A percentile compares a stretch with the other conserved stretches of the same genome.
Evolutionary conservation across 2,113 vertebrate genomes (phyloP).

Genomic region (Sprattus sprattus): DNA sequence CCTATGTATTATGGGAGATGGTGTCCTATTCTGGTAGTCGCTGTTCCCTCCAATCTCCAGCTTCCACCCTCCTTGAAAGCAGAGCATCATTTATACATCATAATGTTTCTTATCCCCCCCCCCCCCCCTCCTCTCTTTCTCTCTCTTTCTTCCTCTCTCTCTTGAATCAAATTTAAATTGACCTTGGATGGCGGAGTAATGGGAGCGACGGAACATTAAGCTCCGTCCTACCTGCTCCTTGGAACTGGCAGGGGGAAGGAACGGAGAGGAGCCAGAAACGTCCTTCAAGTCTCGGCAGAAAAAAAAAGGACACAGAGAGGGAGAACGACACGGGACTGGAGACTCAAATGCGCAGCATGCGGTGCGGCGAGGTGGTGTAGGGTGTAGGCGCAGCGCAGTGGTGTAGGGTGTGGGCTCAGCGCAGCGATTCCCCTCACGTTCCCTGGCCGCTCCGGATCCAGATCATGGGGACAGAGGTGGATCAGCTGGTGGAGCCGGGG

Average conservation of each 20-base stretch:
- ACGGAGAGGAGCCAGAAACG: not conserved
- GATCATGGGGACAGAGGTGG: constrained; percentile 6
- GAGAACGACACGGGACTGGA: not conserved
- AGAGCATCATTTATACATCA: constrained; percentile 21
- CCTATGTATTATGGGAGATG: not conserved
- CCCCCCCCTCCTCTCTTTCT: constrained; percentile 24
- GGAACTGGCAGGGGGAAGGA: not conserved
- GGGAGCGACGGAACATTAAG: constrained; percentile 40
- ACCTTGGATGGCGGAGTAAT: constrained; percentile 36
- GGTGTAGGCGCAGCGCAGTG: not conserved
- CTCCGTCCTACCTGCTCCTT: constrained; percentile 4
- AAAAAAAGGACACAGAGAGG: not conserved
- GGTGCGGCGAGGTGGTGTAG: not conserved
- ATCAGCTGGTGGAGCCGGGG: constrained; percentile 1
- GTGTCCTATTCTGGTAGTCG: not conserved
- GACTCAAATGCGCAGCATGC: not conserved
- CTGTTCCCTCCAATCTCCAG: not conserved
- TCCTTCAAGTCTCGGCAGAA: constrained; percentile 8
- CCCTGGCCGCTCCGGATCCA: not conserved
- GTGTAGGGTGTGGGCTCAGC: not conserved
- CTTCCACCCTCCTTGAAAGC: not conserved
- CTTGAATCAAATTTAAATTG: constrained; percentile 41
- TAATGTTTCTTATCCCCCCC: constrained; percentile 24
- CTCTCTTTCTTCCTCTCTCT: not conserved
- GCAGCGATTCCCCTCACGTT: not conserved